Evolutionary conservation across 1,140 invertebrate species (phyloP).

Genomic region (Trichomalopsis sarcophagae): DNA sequence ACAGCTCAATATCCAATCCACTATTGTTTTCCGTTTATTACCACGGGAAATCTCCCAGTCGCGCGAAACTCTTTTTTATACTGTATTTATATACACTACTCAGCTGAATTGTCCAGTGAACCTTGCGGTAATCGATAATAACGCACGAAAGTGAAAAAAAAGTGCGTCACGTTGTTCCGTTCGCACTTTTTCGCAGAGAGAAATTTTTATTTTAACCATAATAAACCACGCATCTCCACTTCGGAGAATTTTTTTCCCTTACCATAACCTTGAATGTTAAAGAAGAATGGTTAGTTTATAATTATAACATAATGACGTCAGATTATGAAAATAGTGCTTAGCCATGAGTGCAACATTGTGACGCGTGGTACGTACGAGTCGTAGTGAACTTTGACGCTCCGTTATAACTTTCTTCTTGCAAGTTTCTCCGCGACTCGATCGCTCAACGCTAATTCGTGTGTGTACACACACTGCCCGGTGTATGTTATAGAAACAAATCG

Average conservation of each 20-base stretch:
- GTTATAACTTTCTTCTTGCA: not conserved
- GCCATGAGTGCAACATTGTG: not conserved
- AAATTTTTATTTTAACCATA: not conserved
- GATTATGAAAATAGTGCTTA: slow-evolving; percentile 13
- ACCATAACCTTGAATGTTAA: slow-evolving; percentile 3
- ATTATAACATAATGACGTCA: slow-evolving; percentile 24
- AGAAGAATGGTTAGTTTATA: not conserved
- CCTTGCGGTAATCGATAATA: too few species aligned
- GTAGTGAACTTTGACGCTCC: not conserved
- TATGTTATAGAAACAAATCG: not conserved
- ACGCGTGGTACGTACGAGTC: not conserved
- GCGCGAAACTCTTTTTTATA: not conserved
- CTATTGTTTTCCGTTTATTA: not conserved
- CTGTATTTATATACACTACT: not conserved
- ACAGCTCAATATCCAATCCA: not conserved
- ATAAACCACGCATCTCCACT: not conserved
- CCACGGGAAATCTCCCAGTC: not conserved
- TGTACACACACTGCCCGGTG: too few species aligned
- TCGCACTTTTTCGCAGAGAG: not conserved
- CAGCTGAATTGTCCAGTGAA: not conserved
- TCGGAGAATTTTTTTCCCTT: not conserved
- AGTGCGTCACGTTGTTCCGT: not conserved
- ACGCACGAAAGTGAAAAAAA: not conserved
- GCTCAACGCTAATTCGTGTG: too few species aligned
- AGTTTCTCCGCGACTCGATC: not conserved